A percentile compares a stretch with the other conserved stretches of the same genome.
Evolutionary conservation across 2,113 vertebrate genomes (phyloP).

Genomic region (Capra hircus): DNA sequence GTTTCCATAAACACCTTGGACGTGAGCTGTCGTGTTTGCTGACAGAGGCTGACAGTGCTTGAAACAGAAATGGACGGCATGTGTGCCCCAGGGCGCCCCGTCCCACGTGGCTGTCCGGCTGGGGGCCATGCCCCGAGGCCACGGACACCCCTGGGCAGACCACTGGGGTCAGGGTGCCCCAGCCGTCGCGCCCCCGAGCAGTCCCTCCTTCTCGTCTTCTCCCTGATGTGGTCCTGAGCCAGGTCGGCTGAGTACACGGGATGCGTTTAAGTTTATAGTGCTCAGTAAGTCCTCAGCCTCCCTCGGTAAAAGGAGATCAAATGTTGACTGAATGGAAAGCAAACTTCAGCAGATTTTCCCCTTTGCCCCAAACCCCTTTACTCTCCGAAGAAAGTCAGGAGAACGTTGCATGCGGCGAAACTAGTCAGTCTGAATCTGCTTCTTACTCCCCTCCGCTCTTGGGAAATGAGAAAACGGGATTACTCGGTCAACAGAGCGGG

Average conservation of each 20-base stretch:
- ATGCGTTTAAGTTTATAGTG: accelerated
- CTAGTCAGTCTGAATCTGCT: background rate
- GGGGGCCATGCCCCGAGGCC: background rate
- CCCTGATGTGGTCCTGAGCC: background rate
- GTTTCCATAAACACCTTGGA: background rate
- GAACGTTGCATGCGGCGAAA: background rate
- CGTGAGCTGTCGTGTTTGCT: background rate
- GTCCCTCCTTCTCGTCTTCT: background rate
- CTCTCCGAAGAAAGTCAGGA: accelerated
- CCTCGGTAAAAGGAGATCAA: background rate
- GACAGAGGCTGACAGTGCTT: background rate
- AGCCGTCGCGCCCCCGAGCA: accelerated
- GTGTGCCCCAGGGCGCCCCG: accelerated
- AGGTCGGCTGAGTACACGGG: accelerated
- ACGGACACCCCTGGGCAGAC: background rate
- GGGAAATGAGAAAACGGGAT: background rate
- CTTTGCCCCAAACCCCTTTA: background rate
- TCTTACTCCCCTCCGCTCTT: background rate
- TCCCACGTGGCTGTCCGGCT: background rate
- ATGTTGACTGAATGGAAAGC: background rate
- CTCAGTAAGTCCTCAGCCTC: too few species aligned
- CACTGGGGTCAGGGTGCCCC: accelerated
- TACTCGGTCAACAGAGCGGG: too few species aligned
- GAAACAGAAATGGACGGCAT: accelerated
- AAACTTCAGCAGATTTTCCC: background rate